phyloP scores from a whole-genome alignment of 2,797 vertebrate genomes.

The Diceros bicornis region DNA sequence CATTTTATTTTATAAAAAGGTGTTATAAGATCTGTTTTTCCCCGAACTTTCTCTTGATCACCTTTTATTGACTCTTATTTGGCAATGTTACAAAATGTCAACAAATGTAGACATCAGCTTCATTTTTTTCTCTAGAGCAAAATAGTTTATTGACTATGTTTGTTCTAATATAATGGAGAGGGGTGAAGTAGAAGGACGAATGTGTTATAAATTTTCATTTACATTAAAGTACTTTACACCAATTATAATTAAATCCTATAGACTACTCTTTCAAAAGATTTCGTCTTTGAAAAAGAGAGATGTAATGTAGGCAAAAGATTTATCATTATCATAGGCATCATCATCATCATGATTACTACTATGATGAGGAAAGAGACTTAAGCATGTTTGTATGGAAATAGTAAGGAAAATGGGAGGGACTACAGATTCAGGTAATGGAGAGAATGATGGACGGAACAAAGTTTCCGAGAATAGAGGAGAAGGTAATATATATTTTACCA shows the following conservation, averaged over 20 bases:
- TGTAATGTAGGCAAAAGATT: neutral
- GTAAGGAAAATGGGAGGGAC: neutral
- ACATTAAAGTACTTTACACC: conserved; percentile 34
- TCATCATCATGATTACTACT: neutral
- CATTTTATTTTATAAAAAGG: conserved; percentile 83
- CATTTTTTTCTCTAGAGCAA: conserved; percentile 62
- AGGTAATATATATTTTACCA: neutral
- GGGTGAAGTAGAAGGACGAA: neutral
- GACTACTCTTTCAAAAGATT: neutral
- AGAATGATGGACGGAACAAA: neutral
- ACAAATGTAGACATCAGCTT: conserved; percentile 79
- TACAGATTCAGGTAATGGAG: neutral
- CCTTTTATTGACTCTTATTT: conserved; percentile 83
- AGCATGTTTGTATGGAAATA: neutral
- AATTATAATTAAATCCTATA: conserved; percentile 27
- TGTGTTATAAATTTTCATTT: conserved; percentile 60
- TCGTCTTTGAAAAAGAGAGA: neutral
- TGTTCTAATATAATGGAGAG: conserved; percentile 46
- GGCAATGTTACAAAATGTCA: conserved; percentile 75
- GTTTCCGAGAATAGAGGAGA: neutral
- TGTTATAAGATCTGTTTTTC: conserved; percentile 79
- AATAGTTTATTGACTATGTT: conserved; percentile 80
- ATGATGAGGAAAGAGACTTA: neutral
- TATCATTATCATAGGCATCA: neutral
- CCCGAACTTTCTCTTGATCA: conserved; percentile 81